Base-by-base conservation (phyloP, 35 echinoderm and acorn worm species). In the Acanthaster planci region DNA sequence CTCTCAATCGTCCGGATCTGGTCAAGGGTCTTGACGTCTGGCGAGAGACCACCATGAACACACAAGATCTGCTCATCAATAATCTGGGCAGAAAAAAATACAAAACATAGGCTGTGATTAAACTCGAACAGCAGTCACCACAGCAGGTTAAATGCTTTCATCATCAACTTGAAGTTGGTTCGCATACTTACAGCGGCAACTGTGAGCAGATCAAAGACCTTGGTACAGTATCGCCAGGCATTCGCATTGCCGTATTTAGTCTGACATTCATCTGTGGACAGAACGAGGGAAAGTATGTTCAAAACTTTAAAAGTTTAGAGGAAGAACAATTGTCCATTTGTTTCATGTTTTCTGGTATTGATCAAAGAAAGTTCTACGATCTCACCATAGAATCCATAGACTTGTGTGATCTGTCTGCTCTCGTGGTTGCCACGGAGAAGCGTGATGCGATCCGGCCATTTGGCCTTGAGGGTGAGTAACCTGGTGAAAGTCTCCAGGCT, bases 371-470 rank as follows among this genome's bases (percentile, higher is more conserved):
- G 5, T 44, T 44, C 22, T 2, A 16, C 30, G 17, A 22, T 40
- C 89, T 89, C 78, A 98, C 95, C 95, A 91, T 98, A 98, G 68
- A 98, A 98, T 78, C 95, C 95, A 91, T 98, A 98, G 6, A 98
- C 95, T 47, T 98, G 95, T 39, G 95, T 98, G 34, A 98, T 98
- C 79, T 98, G 95, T 78, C 95, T 72, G 72, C 95, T 98, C 75
- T 98, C 95, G 72, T 98, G 95, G 76, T 98, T 98, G 21, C 95
- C 95, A 58, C 95, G 78, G 16, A 98, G 83, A 77, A 98, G 85
- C 9, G 89, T 90, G 72, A 98, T 98, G 58, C 91, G 92, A 79
- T 98, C 92, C 7, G 91, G 95, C 92, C 88, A 98, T 57, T 94
- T 94, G 9, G 95, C 91, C 76, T 98, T 98, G n/a, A 98, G 77